phyloP scores from a whole-genome alignment of 2,797 vertebrate species.

The Brotula barbata region DNA sequence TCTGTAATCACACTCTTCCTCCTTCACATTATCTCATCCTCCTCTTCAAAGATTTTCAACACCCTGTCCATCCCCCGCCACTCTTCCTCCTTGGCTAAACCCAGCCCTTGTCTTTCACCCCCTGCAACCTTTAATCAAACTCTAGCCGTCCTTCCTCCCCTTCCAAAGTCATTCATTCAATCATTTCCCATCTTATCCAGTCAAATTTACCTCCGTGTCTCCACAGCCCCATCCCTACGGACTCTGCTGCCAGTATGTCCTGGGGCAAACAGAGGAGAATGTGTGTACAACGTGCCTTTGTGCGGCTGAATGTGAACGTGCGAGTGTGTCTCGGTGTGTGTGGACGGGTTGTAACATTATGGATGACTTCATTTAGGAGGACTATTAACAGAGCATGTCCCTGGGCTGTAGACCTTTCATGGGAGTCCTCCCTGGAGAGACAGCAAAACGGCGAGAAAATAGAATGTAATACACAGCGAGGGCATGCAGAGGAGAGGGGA shows the following conservation, averaged over 20 bases:
- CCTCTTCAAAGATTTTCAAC: conserved; percentile 20
- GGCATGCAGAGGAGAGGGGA: conserved; percentile 42
- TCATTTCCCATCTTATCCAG: conserved; percentile 53
- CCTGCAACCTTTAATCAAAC: conserved; percentile 62
- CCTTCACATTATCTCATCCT: conserved; percentile 3
- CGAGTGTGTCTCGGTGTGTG: background rate
- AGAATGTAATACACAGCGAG: conserved; percentile 46
- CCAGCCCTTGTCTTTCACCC: conserved; percentile 34
- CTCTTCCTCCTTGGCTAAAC: conserved; percentile 4
- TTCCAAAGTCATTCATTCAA: conserved; percentile 62
- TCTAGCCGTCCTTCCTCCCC: conserved; percentile 36
- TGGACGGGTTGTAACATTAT: conserved; percentile 61
- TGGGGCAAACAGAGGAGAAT: conserved; percentile 47
- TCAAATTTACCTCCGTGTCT: conserved; percentile 55
- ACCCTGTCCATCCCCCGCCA: conserved; percentile 27
- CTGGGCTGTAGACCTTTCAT: conserved; percentile 68
- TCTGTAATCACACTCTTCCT: conserved; percentile 10
- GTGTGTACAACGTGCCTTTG: conserved; percentile 1
- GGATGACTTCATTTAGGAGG: conserved; percentile 75
- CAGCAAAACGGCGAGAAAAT: conserved; percentile 44
- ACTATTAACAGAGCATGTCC: conserved; percentile 76
- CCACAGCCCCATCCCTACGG: conserved; percentile 35
- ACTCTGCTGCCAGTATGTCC: conserved; percentile 51
- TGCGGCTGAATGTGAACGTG: background rate
- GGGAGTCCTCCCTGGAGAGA: conserved; percentile 52